Conservation (phyloP, 2,888 invertebrate genomes). For the Andrena haemorrhoa region DNA sequence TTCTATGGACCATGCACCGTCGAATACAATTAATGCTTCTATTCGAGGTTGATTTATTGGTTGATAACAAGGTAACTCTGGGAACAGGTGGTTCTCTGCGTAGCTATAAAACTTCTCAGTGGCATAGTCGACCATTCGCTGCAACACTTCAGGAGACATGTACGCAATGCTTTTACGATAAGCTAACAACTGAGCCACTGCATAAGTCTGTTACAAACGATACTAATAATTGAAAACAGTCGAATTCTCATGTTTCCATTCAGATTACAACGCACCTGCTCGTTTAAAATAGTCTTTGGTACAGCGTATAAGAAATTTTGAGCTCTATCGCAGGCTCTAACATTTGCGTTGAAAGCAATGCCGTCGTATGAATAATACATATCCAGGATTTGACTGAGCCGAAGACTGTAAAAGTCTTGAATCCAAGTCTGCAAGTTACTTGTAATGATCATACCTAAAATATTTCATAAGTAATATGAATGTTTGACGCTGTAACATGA, state of each 20-base stretch:
- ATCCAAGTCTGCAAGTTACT: slow-evolving; percentile 86
- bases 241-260: neutral
- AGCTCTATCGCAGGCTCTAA: slow-evolving; percentile 87
- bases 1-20: slow-evolving; percentile 70
- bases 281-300: slow-evolving; percentile 74
- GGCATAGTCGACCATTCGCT: slow-evolving; percentile 70
- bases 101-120: slow-evolving; percentile 73
- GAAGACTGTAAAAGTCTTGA: slow-evolving; percentile 85
- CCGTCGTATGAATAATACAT: slow-evolving; percentile 90
- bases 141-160: slow-evolving; percentile 73
- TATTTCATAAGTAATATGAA: neutral
- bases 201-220: slow-evolving; percentile 70
- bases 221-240: slow-evolving; percentile 10
- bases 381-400: slow-evolving; percentile 88
- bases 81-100: slow-evolving; percentile 72
- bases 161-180: slow-evolving; percentile 75
- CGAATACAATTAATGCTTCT: slow-evolving; percentile 76
- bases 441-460: slow-evolving; percentile 87
- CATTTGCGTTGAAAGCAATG: slow-evolving; percentile 86
- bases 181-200: slow-evolving; percentile 75
- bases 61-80: slow-evolving; percentile 67
- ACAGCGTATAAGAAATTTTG: slow-evolving; percentile 76
- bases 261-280: slow-evolving; percentile 75
- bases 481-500: neutral
- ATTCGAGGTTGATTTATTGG: slow-evolving; percentile 62